Evolutionary conservation across 1,140 invertebrate genomes (phyloP).

Genomic region (Philaenus spumarius): DNA sequence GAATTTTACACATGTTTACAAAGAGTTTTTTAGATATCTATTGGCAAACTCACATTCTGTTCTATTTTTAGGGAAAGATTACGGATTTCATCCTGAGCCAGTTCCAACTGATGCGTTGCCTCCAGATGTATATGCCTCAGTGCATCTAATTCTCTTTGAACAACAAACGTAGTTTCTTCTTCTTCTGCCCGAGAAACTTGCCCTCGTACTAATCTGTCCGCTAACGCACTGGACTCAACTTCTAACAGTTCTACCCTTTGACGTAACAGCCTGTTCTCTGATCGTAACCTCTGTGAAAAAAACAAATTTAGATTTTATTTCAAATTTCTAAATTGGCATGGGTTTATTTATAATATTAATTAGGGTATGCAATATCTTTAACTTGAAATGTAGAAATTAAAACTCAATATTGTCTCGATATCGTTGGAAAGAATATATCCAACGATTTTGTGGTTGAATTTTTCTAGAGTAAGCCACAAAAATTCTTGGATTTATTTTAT

Average conservation of each 20-base stretch:
- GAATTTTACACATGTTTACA: too few species aligned
- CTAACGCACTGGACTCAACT: slow-evolving; percentile 78
- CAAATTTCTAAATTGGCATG: background rate
- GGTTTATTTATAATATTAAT: background rate
- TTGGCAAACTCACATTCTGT: slow-evolving; percentile 59
- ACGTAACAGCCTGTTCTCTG: slow-evolving; percentile 89
- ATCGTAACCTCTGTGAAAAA: slow-evolving; percentile 71
- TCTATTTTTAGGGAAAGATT: slow-evolving; percentile 60
- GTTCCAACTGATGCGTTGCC: slow-evolving; percentile 73
- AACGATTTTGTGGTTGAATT: too few species aligned
- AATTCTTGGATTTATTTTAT: too few species aligned
- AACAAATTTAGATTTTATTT: too few species aligned
- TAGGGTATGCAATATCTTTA: background rate
- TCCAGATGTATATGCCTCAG: slow-evolving; percentile 69
- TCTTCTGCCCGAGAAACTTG: slow-evolving; percentile 94
- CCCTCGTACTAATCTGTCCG: slow-evolving; percentile 89
- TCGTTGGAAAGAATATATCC: too few species aligned
- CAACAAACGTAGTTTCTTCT: slow-evolving; percentile 70
- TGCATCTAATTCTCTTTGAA: slow-evolving; percentile 63
- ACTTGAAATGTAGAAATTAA: too few species aligned
- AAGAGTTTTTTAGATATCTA: too few species aligned
- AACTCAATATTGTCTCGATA: too few species aligned
- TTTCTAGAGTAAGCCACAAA: too few species aligned
- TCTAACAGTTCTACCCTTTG: slow-evolving; percentile 93
- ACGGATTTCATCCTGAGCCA: slow-evolving; percentile 75